Percentiles rank a stretch among this genome's conserved stretches.
Evolutionary conservation across 2,888 invertebrate species (phyloP).

Genomic region (Ophion costatus): DNA sequence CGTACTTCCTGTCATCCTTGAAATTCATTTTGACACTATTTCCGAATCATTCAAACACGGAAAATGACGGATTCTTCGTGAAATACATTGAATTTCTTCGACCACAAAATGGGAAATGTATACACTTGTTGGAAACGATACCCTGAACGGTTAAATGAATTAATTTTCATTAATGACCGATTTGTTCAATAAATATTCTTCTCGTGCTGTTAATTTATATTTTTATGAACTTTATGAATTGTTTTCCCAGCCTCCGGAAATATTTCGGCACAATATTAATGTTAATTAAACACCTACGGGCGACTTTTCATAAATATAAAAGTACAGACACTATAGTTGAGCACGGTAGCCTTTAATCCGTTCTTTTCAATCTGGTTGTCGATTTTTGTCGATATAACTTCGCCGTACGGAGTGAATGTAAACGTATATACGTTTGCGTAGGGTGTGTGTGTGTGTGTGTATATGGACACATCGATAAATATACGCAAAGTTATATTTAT

Average conservation of each 20-base stretch:
- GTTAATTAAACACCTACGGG: not conserved
- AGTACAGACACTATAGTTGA: conserved; percentile 7
- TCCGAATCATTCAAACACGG: not conserved
- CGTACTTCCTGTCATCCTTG: conserved; percentile 34
- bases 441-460: too few relatives aligned
- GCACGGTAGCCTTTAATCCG: conserved; percentile 20
- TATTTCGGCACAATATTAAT: not conserved
- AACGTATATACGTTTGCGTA: conserved; percentile 4
- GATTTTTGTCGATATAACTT: conserved; percentile 7
- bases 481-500: not conserved
- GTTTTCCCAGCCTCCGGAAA: not conserved
- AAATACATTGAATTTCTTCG: not conserved
- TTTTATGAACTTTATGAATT: not conserved
- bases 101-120: not conserved
- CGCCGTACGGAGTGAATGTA: not conserved
- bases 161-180: too few relatives aligned
- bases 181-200: not conserved
- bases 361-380: conserved; percentile 36
- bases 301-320: conserved; percentile 4
- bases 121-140: too few relatives aligned
- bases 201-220: not conserved
- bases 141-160: too few relatives aligned
- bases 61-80: not conserved
- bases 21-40: conserved; percentile 24
- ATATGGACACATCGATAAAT: not conserved